Percentiles rank a stretch among this genome's conserved stretches.
These are phyloP conservation scores for Tympanoctomys barrerae DNA, from an alignment of 2,797 vertebrate species.

Conservation along the genomic window DNA sequence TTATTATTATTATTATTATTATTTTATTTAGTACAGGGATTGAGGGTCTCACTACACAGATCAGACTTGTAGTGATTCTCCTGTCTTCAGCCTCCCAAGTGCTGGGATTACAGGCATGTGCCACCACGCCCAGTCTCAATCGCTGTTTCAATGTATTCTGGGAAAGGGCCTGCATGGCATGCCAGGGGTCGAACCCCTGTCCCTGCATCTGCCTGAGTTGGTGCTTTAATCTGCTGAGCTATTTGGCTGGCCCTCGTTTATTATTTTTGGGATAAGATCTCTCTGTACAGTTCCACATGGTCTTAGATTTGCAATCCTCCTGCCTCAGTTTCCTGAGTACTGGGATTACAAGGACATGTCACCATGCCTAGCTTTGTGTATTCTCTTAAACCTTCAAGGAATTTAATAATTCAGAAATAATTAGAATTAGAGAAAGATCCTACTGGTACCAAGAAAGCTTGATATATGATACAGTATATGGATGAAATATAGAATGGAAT, in stretches of 20 bases:
- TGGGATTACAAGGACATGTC: neutral
- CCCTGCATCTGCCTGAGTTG: too few relatives aligned
- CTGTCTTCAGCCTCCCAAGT: too few relatives aligned
- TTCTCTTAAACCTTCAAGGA: neutral
- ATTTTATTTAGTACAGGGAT: too few relatives aligned
- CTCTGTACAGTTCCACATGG: neutral
- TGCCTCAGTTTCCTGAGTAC: neutral
- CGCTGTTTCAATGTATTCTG: too few relatives aligned
- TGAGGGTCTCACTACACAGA: too few relatives aligned
- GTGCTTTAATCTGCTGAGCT: too few relatives aligned
- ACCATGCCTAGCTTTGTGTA: neutral
- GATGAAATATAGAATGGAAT: neutral
- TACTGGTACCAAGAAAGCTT: neutral
- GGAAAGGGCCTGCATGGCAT: too few relatives aligned
- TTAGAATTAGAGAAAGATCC: neutral
- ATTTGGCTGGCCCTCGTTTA: neutral
- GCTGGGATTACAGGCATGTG: too few relatives aligned
- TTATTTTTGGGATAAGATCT: neutral
- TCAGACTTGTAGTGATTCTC: too few relatives aligned
- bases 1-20: too few relatives aligned
- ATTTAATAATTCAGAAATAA: neutral
- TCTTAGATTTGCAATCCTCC: neutral
- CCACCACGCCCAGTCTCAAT: too few relatives aligned
- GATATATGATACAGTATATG: neutral
- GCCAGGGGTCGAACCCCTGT: too few relatives aligned